Evolutionary conservation across 2,113 vertebrate genomes (phyloP).

Genomic region (Xyliphius kryptos): DNA sequence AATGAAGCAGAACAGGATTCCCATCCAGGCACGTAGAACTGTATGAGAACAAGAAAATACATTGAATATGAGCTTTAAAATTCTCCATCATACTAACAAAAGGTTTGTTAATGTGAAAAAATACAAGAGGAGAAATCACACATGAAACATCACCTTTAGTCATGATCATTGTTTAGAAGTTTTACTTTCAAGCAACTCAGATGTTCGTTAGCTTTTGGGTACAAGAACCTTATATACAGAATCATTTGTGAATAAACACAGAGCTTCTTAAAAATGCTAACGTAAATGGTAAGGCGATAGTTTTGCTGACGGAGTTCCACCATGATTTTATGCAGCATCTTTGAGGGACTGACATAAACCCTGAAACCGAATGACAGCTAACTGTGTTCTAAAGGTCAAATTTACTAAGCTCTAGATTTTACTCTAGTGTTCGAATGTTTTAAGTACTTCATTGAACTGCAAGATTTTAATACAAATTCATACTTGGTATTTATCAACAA

Average conservation of each 20-base stretch:
- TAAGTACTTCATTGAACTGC: too few species aligned
- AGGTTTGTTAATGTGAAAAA: background rate
- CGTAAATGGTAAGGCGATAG: constrained; percentile 36
- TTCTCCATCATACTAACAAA: background rate
- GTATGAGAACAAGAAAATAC: background rate
- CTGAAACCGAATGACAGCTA: background rate
- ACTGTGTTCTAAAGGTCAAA: background rate
- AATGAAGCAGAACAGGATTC: constrained; percentile 31
- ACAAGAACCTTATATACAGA: constrained; percentile 24
- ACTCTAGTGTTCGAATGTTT: too few species aligned
- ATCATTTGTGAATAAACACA: constrained; percentile 29
- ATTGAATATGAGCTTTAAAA: background rate
- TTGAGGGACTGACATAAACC: constrained; percentile 1
- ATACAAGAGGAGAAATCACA: background rate
- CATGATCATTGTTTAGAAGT: constrained; percentile 34
- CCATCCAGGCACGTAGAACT: constrained; percentile 38
- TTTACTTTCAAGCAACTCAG: background rate
- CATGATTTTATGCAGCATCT: constrained; percentile 39
- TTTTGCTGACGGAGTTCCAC: constrained; percentile 3
- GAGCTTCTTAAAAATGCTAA: constrained; percentile 2
- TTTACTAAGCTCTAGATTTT: too few species aligned
- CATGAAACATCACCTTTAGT: constrained; percentile 23
- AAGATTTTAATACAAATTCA: too few species aligned
- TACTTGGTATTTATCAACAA: too few species aligned
- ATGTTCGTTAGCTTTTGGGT: background rate